These are phyloP conservation scores for Knipowitschia caucasica DNA, from an alignment of 2,797 vertebrate species.

Conservation along the genomic window DNA sequence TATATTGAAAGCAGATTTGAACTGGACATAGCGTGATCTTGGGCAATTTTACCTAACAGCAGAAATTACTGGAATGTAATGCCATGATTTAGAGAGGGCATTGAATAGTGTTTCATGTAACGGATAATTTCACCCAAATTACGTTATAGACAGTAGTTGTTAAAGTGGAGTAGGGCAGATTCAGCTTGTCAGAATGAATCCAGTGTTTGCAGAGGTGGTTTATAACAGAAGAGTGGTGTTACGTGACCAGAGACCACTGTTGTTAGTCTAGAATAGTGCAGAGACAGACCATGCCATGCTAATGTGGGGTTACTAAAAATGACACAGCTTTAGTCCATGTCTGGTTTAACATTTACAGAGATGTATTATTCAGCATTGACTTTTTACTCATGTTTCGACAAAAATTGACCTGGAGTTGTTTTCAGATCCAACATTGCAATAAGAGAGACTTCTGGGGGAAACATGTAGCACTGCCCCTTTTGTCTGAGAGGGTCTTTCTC, in stretches of 20 bases:
- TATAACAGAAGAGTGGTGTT: not conserved
- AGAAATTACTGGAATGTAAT: slow-evolving; percentile 1
- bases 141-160: slow-evolving; percentile 4
- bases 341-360: not conserved
- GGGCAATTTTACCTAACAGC: slow-evolving; percentile 2
- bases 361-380: too few relatives aligned
- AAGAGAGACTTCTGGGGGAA: too few relatives aligned
- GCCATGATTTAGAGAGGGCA: not conserved
- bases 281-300: not conserved
- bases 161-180: not conserved
- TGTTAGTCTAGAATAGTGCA: slow-evolving; percentile 1
- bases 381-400: too few relatives aligned
- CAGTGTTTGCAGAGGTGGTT: not conserved
- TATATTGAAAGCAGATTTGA: not conserved
- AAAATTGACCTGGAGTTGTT: too few relatives aligned
- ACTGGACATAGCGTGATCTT: slow-evolving; percentile 1
- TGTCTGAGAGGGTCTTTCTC: too few relatives aligned
- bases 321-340: not conserved
- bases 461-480: too few relatives aligned
- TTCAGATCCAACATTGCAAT: too few relatives aligned
- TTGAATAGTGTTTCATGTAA: not conserved
- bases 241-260: slow-evolving; percentile 2
- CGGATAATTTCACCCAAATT: slow-evolving; percentile 4
- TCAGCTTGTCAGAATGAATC: slow-evolving; percentile 5
- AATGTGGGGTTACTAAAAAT: slow-evolving; percentile 1